Conservation (phyloP, 2,888 invertebrate genomes). For the Acronicta psi region DNA sequence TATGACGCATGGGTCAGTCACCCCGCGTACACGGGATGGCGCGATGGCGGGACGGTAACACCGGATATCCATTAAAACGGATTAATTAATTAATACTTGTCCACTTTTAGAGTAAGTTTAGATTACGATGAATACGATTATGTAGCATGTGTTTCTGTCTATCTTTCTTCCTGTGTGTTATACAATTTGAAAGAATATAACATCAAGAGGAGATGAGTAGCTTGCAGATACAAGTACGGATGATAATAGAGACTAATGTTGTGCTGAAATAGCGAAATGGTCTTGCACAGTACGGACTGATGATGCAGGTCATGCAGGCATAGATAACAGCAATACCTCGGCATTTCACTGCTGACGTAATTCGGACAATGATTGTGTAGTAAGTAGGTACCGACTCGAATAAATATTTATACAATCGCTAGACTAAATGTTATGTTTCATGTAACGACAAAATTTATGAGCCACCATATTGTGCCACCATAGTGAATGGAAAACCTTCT, state of each 20-base stretch:
- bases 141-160: background rate
- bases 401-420: conserved; percentile 12
- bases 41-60: conserved; percentile 20
- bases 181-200: background rate
- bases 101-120: conserved; percentile 30
- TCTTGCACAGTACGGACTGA: background rate
- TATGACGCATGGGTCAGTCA: conserved; percentile 56
- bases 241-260: too few species aligned
- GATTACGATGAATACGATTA: conserved; percentile 10
- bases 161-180: background rate
- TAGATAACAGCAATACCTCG: too few species aligned
- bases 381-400: conserved; percentile 15
- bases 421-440: background rate
- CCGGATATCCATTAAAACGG: conserved; percentile 48
- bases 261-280: too few species aligned
- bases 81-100: conserved; percentile 43
- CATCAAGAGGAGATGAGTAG: too few species aligned
- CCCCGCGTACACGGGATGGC: conserved; percentile 45
- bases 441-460: conserved; percentile 14
- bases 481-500: conserved; percentile 1
- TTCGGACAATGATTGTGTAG: conserved; percentile 22
- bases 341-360: background rate
- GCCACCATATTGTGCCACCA: background rate
- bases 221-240: too few species aligned
- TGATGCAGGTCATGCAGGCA: background rate